These are phyloP conservation scores for Rallus crepitans DNA, from an alignment of 2,797 vertebrate genomes.

Conservation along the genomic window DNA sequence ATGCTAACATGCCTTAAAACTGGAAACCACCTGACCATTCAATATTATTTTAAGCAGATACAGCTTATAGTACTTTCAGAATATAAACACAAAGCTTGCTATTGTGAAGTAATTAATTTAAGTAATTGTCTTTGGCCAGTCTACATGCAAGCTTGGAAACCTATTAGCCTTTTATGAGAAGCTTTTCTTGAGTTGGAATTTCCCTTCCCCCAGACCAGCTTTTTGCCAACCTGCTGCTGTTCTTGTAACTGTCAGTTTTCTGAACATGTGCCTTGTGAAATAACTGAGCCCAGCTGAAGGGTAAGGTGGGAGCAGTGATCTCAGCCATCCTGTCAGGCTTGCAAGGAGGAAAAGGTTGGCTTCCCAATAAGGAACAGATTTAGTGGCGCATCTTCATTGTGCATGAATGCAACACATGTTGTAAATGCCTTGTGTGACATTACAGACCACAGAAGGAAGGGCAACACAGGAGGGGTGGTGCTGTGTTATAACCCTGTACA, in stretches of 20 bases:
- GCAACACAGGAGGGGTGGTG: neutral
- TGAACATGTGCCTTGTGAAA: constrained; percentile 57
- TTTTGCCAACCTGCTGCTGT: constrained; percentile 9
- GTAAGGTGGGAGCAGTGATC: constrained; percentile 59
- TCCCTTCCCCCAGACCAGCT: constrained; percentile 14
- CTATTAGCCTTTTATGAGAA: constrained; percentile 51
- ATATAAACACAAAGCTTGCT: constrained; percentile 55
- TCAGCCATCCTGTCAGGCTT: constrained; percentile 35
- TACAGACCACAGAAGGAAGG: constrained; percentile 35
- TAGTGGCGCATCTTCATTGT: neutral
- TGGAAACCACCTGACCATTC: constrained; percentile 65
- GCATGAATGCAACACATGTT: neutral
- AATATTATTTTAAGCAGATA: constrained; percentile 60
- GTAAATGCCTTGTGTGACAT: neutral
- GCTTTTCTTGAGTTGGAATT: constrained; percentile 17
- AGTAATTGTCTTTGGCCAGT: constrained; percentile 47
- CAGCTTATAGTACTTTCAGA: constrained; percentile 50
- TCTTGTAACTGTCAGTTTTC: constrained; percentile 41
- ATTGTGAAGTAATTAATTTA: constrained; percentile 63
- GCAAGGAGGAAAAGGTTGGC: constrained; percentile 19
- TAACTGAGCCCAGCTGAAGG: constrained; percentile 60
- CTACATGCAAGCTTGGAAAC: constrained; percentile 44
- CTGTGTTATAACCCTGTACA: neutral
- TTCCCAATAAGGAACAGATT: constrained; percentile 1
- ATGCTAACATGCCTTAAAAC: constrained; percentile 63